A percentile compares a stretch with the other conserved stretches of the same genome.
Conservation (phyloP, 2,113 vertebrate genomes). For the Colius striatus region DNA sequence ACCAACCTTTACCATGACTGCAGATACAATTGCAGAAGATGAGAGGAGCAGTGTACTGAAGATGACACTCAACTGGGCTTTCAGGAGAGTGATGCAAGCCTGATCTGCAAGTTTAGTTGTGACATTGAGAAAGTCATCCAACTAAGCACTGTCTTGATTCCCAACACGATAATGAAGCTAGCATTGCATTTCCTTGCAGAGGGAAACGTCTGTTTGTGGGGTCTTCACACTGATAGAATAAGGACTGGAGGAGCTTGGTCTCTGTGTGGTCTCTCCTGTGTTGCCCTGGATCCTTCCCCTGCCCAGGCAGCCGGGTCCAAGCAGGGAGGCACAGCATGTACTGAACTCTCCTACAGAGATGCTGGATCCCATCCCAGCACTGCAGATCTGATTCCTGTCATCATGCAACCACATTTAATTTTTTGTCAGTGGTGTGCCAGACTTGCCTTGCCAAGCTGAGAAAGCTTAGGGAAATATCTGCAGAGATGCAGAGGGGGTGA, state of each 20-base stretch:
- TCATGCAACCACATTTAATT: not conserved
- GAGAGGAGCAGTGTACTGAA: not conserved
- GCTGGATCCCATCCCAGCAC: not conserved
- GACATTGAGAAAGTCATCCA: not conserved
- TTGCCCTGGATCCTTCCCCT: not conserved
- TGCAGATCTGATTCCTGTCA: conserved; percentile 22
- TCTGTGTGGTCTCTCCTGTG: not conserved
- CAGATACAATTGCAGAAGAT: not conserved
- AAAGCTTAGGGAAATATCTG: not conserved
- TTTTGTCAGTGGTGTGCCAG: not conserved
- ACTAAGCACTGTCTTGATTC: not conserved
- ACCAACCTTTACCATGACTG: not conserved
- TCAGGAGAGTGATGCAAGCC: not conserved
- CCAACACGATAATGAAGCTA: not conserved
- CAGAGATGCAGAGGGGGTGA: not conserved
- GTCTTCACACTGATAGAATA: not conserved
- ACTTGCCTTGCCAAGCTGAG: not conserved
- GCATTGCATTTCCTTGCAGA: not conserved
- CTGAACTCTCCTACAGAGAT: not conserved
- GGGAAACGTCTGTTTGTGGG: not conserved
- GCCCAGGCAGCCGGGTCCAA: not conserved
- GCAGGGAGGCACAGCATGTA: not conserved
- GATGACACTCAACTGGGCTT: not conserved
- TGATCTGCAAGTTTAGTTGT: not conserved
- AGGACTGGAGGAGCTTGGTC: not conserved